Conservation (phyloP, 2,113 vertebrate species). For the Eurystomus gularis region DNA sequence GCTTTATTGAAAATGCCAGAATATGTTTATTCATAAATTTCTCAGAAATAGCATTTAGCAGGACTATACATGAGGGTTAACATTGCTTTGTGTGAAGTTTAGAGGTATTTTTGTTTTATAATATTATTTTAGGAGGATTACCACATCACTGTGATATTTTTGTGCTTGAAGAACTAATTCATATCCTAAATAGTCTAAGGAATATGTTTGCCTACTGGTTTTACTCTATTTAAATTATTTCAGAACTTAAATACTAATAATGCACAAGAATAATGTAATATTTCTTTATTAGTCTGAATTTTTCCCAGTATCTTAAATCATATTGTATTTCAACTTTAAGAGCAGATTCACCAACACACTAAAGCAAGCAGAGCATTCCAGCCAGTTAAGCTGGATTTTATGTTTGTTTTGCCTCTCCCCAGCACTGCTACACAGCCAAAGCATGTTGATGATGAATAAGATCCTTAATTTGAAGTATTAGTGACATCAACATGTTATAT, state of each 20-base stretch:
- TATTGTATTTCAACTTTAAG: background rate
- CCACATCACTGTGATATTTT: background rate
- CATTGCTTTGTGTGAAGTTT: background rate
- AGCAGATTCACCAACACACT: background rate
- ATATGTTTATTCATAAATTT: constrained; percentile 19
- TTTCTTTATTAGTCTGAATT: background rate
- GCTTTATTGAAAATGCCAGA: constrained; percentile 1
- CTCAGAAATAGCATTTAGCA: background rate
- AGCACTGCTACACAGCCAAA: background rate
- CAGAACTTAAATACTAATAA: background rate
- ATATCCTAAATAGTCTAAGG: background rate
- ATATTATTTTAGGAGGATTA: background rate
- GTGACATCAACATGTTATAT: background rate
- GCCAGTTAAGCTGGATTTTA: background rate
- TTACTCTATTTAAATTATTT: background rate
- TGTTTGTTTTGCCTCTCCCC: background rate
- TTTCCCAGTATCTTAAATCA: background rate
- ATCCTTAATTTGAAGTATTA: background rate
- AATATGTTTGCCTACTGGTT: background rate
- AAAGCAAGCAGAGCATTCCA: background rate
- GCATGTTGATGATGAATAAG: background rate
- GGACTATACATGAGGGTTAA: background rate
- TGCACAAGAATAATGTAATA: background rate
- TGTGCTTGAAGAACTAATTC: background rate
- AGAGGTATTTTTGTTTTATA: background rate